These are phyloP conservation scores for Phoenoteleia sp. DNA, from an alignment of 2,888 invertebrate species.

Conservation along the genomic window DNA sequence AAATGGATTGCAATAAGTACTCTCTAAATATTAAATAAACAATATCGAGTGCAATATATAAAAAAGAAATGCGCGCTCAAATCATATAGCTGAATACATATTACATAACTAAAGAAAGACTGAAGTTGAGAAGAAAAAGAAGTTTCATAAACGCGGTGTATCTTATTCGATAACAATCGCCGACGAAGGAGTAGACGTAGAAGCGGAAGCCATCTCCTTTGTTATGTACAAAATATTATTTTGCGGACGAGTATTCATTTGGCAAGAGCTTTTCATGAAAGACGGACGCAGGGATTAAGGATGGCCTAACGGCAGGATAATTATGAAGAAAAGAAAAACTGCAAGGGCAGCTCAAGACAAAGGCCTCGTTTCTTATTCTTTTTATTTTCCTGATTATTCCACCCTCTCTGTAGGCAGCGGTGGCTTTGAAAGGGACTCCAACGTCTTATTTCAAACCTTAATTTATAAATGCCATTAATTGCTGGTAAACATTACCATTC, in stretches of 20 bases:
- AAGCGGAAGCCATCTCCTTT: constrained; percentile 76
- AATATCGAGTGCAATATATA: not conserved
- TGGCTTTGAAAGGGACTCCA: constrained; percentile 70
- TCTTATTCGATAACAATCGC: constrained; percentile 82
- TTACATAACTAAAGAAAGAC: constrained; percentile 42
- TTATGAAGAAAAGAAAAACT: constrained; percentile 84
- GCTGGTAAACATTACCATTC: constrained; percentile 79
- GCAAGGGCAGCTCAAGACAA: constrained; percentile 83
- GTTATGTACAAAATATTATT: constrained; percentile 85
- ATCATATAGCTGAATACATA: not conserved
- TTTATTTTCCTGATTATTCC: constrained; percentile 75
- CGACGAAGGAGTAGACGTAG: constrained; percentile 70
- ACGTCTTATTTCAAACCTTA: constrained; percentile 72
- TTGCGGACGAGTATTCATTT: constrained; percentile 82
- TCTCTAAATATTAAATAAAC: not conserved
- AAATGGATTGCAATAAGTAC: too few species aligned
- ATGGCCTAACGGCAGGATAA: constrained; percentile 83
- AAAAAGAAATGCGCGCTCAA: not conserved
- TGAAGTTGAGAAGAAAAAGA: constrained; percentile 45
- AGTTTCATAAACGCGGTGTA: constrained; percentile 69
- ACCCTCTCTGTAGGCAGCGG: constrained; percentile 72
- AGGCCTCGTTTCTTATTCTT: constrained; percentile 76
- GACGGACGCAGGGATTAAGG: constrained; percentile 82
- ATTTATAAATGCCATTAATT: constrained; percentile 81
- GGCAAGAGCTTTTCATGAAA: constrained; percentile 81